A percentile compares a stretch with the other conserved stretches of the same genome.
These are phyloP conservation scores for Drosophila neocordata DNA, from an alignment of 1,140 invertebrate species.

Conservation along the genomic window DNA sequence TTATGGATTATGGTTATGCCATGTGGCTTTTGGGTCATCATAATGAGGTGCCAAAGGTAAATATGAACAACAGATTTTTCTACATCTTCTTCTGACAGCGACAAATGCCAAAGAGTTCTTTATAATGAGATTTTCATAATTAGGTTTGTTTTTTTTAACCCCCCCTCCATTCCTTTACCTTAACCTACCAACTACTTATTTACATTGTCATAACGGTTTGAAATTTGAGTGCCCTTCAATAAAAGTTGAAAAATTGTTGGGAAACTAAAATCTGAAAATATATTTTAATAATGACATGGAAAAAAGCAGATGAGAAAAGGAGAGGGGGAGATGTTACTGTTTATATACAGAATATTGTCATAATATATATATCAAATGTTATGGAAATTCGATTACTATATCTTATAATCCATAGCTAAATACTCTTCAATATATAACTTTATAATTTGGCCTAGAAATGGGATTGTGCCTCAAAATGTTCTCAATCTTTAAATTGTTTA, in stretches of 20 bases:
- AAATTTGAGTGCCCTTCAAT: constrained; percentile 16
- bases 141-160: constrained; percentile 37
- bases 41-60: constrained; percentile 76
- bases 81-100: constrained; percentile 23
- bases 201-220: constrained; percentile 20
- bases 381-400: too few relatives aligned
- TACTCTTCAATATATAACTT: constrained; percentile 38
- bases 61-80: constrained; percentile 46
- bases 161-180: too few relatives aligned
- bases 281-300: neutral
- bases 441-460: constrained; percentile 56
- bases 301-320: constrained; percentile 21
- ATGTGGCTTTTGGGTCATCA: constrained; percentile 64
- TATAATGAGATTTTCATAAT: constrained; percentile 72
- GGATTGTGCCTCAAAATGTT: constrained; percentile 38
- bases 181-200: constrained; percentile 17
- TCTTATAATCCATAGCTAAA: neutral
- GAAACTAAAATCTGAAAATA: neutral
- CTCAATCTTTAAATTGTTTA: constrained; percentile 66
- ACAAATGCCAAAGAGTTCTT: constrained; percentile 56
- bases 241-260: neutral
- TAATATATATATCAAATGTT: too few relatives aligned
- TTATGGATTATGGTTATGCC: constrained; percentile 42
- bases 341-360: too few relatives aligned
- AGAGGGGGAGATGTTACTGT: too few relatives aligned